These are phyloP conservation scores for Oppia nitens DNA, from an alignment of 1,140 invertebrate species.

Conservation along the genomic window DNA sequence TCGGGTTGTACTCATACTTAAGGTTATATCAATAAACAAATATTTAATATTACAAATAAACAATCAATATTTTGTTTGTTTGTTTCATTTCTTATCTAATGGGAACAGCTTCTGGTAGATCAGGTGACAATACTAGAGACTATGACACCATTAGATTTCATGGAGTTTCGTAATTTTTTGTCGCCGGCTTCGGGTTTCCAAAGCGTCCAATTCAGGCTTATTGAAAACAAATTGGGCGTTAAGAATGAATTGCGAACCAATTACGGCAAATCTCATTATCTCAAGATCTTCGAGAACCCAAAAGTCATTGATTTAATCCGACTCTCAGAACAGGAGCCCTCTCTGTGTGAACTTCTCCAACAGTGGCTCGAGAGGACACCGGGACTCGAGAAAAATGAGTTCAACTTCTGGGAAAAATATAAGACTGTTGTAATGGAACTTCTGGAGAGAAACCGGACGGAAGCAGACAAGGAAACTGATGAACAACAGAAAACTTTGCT, in stretches of 20 bases:
- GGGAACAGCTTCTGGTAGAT: slow-evolving; percentile 66
- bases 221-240: slow-evolving; percentile 93
- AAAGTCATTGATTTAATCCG: slow-evolving; percentile 50
- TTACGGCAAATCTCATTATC: slow-evolving; percentile 75
- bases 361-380: slow-evolving; percentile 84
- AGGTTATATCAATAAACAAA: slow-evolving; percentile 41
- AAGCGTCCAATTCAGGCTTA: slow-evolving; percentile 80
- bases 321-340: slow-evolving; percentile 62
- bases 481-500: slow-evolving; percentile 14
- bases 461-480: slow-evolving; percentile 29
- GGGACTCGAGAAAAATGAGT: slow-evolving; percentile 59
- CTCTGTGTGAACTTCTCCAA: slow-evolving; percentile 64
- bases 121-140: slow-evolving; percentile 95
- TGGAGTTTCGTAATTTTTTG: slow-evolving; percentile 77
- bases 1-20: slow-evolving; percentile 79
- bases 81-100: slow-evolving; percentile 4
- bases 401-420: slow-evolving; percentile 89
- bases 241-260: slow-evolving; percentile 68
- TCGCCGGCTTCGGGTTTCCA: slow-evolving; percentile 94
- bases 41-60: background rate
- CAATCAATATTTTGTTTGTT: background rate
- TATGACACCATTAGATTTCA: slow-evolving; percentile 93
- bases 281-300: slow-evolving; percentile 60
- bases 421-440: slow-evolving; percentile 52
- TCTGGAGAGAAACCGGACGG: slow-evolving; percentile 45